Conservation (phyloP, 2,888 invertebrate species). For the Horisme vitalbata region DNA sequence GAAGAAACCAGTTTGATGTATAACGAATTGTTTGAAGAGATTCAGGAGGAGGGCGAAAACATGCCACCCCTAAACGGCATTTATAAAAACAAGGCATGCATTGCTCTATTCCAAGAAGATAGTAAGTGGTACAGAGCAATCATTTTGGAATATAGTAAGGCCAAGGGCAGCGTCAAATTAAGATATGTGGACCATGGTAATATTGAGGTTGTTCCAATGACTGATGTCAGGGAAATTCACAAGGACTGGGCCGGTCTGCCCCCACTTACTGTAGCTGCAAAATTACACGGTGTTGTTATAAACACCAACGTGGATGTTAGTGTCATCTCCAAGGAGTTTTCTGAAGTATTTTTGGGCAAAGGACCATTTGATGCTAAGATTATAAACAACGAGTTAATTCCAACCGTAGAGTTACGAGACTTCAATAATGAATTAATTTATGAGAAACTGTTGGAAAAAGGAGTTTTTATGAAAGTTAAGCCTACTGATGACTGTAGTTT, state of each 20-base stretch:
- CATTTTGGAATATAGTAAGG: constrained; percentile 77
- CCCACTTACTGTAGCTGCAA: constrained; percentile 75
- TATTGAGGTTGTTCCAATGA: constrained; percentile 72
- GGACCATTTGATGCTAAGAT: constrained; percentile 62
- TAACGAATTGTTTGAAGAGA: constrained; percentile 69
- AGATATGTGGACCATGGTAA: constrained; percentile 91
- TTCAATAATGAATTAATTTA: constrained; percentile 52
- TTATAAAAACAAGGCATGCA: constrained; percentile 82
- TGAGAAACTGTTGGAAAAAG: constrained; percentile 53
- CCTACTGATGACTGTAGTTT: constrained; percentile 8
- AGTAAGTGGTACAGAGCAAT: constrained; percentile 88
- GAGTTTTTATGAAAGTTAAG: constrained; percentile 28
- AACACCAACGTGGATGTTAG: constrained; percentile 56
- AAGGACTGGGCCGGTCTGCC: constrained; percentile 77
- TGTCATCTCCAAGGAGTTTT: constrained; percentile 51
- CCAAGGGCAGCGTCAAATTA: constrained; percentile 78
- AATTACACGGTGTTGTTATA: constrained; percentile 61
- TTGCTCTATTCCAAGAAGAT: constrained; percentile 84
- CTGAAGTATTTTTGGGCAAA: constrained; percentile 54
- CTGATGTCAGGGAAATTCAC: constrained; percentile 74
- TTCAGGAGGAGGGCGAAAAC: constrained; percentile 67
- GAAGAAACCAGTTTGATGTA: constrained; percentile 69
- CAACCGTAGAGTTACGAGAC: constrained; percentile 59
- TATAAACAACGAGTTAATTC: constrained; percentile 40
- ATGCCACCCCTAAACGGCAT: constrained; percentile 71